phyloP scores from a whole-genome alignment of 2,888 invertebrate genomes.

The Sphaerophoria taeniata region DNA sequence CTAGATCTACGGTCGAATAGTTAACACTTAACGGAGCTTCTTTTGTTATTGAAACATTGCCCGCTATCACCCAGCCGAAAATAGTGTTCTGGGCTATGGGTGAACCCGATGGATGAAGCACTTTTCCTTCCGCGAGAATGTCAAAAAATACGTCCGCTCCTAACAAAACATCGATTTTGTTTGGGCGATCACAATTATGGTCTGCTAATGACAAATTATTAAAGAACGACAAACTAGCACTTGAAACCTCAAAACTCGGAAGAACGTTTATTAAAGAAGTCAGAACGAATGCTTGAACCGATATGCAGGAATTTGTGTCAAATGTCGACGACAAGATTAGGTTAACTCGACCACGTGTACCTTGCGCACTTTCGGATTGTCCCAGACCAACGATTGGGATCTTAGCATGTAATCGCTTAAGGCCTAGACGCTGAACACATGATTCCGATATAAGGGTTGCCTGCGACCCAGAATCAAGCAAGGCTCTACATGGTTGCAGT shows the following conservation, averaged over 20 bases:
- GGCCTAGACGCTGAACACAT: slow-evolving; percentile 29
- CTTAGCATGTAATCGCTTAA: slow-evolving; percentile 23
- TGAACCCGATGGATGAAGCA: slow-evolving; percentile 18
- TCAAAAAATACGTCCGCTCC: slow-evolving; percentile 45
- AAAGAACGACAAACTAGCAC: slow-evolving; percentile 19
- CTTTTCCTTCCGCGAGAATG: slow-evolving; percentile 28
- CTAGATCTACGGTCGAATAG: slow-evolving; percentile 17
- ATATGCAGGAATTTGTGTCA: background rate
- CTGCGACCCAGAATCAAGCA: slow-evolving; percentile 43
- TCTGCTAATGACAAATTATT: slow-evolving; percentile 37
- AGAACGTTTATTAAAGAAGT: slow-evolving; percentile 2
- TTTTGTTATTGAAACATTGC: slow-evolving; percentile 1
- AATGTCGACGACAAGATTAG: background rate
- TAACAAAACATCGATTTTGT: slow-evolving; percentile 25
- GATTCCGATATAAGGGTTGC: slow-evolving; percentile 32
- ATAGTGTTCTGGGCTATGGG: slow-evolving; percentile 38
- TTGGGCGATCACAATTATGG: slow-evolving; percentile 12
- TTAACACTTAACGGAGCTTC: background rate
- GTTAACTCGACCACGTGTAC: slow-evolving; percentile 26
- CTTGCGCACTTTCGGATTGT: slow-evolving; percentile 15
- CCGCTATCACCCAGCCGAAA: slow-evolving; percentile 48
- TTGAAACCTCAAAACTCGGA: slow-evolving; percentile 25
- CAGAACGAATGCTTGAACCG: slow-evolving; percentile 32
- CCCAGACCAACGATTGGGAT: slow-evolving; percentile 21
- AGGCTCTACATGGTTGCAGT: slow-evolving; percentile 26